Evolutionary conservation across 2,888 invertebrate genomes (phyloP), one percentile per base, ranked within the genome.

Genomic region (Mythimna vitellina): DNA sequence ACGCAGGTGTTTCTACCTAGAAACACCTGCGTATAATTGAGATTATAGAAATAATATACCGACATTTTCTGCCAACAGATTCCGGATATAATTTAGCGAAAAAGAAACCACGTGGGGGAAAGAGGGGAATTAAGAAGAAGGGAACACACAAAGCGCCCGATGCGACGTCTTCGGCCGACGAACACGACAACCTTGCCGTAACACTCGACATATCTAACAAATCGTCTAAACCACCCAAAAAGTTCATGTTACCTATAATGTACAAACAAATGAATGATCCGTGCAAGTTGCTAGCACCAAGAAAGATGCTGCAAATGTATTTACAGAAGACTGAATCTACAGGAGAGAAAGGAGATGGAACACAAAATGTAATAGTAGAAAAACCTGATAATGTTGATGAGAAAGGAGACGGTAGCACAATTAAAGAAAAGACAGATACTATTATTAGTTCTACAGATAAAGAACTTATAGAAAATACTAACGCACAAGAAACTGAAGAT

Each of bases 201-300:
- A 83, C 70, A 1, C 2, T 76, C 4, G 88, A 89, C 1, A 5
- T 63, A 53, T 22, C 51, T 20, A 51, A 22, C 3, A 71, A 54
- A 3, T 82, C 80, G 65, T 4, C 75, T 0, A 93, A 86, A 71
- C 70, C 71, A 0, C 81, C 88, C 0, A 93, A 90, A 67, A 91
- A 78, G 51, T 95, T 91, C 76, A 76, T 96, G 0, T 53, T 95
- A 1, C 94, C 95, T 0, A 76, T 83, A 1, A 77, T 89, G 12
- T 75, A 80, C 5, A 92, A 76, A 72, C 91, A 93, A 65, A 83
- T 91, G 1, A 42, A 60, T 56, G 75, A 75, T 6, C 53, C 63
- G 0, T 76, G 81, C 6, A 81, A 77, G 2, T 49, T 89, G 22
- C 46, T 76, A 1, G 88, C 83, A 0, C 76, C 89, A 0, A 90